Evolutionary conservation across 2,797 vertebrate species (phyloP), one percentile per base, ranked within the genome.

Genomic region (Harpagifer antarcticus): DNA sequence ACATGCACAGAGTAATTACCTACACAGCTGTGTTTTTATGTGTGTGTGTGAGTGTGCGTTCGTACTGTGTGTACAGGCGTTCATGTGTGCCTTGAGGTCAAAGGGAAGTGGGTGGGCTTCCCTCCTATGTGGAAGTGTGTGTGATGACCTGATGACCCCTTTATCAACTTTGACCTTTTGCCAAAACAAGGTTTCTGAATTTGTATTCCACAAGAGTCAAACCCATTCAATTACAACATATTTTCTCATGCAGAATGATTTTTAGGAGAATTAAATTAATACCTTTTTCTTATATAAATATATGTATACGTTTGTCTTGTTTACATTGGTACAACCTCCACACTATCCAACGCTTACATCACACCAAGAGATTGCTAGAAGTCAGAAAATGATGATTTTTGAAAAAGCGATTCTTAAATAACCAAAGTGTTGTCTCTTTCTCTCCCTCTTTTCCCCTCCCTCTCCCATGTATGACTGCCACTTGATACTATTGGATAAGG

Each of bases 121-220:
- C 33, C 78, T 53, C 63, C 45, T 31, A 13, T 60, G 83, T 80
- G 90, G 89, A 91, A 91, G 90, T 90, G 86, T 91, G 88, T 84
- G 79, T 86, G 82, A 86, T 88, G 89, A 87, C 88, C 81, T 33
- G 42, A 70, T 88, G 86, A 91, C 86, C 90, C 77, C 53, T 40
- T 37, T 60, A 71, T 71, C 73, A 86, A 81, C 73, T 87, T 81
- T 88, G 71, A 90, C 83, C 81, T 85, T 61, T 48, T 55, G 40
- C 31, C 63, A 43, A 52, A 65, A 55, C 16, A 10, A 55, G 40
- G 17, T 59, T 20, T 3, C 9, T 33, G 10, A 49, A 44, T 16
- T 3, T 23, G n/a, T 54, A 16, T 9, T 3, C 37, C 42, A 37
- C 8, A 11, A 0, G 1, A 55, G 37, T n/a, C 8, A 19, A 72